A percentile compares a stretch with the other conserved stretches of the same genome.
These are phyloP conservation scores for Homalodisca vitripennis DNA, from an alignment of 1,140 invertebrate genomes.

Conservation along the genomic window DNA sequence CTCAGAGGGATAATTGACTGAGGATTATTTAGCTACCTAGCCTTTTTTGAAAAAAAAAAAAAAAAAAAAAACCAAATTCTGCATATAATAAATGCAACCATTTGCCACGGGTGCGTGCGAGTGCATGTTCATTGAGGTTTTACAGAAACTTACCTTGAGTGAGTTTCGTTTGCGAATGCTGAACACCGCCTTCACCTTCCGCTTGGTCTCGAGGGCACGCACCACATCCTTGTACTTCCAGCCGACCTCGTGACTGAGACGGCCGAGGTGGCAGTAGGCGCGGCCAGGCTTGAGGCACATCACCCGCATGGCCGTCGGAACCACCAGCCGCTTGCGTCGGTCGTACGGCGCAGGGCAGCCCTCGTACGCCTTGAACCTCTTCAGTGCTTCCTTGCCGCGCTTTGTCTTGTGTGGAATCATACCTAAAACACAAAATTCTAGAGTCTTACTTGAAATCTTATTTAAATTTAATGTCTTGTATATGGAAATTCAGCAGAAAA, in stretches of 20 bases:
- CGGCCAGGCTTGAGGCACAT: slow-evolving; percentile 93
- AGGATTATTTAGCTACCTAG: slow-evolving; percentile 4
- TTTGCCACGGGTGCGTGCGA: background rate
- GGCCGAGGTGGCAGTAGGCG: slow-evolving; percentile 95
- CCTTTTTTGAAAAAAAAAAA: too few relatives aligned
- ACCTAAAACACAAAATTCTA: slow-evolving; percentile 57
- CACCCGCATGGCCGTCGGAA: slow-evolving; percentile 93
- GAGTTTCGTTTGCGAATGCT: slow-evolving; percentile 78
- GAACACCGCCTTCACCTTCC: slow-evolving; percentile 86
- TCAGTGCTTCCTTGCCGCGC: slow-evolving; percentile 90
- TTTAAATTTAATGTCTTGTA: slow-evolving; percentile 17
- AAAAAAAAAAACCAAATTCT: too few relatives aligned
- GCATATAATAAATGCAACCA: background rate
- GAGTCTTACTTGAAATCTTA: slow-evolving; percentile 9
- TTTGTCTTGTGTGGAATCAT: slow-evolving; percentile 99
- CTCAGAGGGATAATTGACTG: background rate
- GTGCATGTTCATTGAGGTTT: slow-evolving; percentile 13
- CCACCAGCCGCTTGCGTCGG: slow-evolving; percentile 89
- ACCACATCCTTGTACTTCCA: slow-evolving; percentile 99
- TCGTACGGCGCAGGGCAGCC: slow-evolving; percentile 96
- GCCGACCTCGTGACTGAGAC: slow-evolving; percentile 96
- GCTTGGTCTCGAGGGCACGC: slow-evolving; percentile 89
- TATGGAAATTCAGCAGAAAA: slow-evolving; percentile 4
- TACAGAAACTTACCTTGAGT: slow-evolving; percentile 70
- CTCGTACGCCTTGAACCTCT: slow-evolving; percentile 91